Evolutionary conservation across 1,140 invertebrate genomes (phyloP).

Genomic region (Panonychus citri): DNA sequence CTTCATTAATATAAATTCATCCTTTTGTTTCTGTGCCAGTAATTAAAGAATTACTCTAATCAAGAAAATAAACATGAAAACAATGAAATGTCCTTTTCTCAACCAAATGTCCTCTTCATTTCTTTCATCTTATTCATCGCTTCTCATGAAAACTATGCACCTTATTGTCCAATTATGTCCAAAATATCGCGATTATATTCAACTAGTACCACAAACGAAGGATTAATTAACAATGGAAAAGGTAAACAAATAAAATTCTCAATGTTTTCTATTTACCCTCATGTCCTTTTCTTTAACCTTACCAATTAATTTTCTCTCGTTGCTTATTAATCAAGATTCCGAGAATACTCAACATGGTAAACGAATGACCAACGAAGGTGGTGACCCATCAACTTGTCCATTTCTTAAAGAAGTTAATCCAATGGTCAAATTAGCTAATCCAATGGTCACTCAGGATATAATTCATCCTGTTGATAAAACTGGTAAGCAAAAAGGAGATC

Average conservation of each 20-base stretch:
- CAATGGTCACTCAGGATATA: background rate
- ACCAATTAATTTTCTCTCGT: background rate
- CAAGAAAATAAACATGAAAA: background rate
- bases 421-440: background rate
- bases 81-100: constrained; percentile 8
- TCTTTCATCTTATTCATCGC: background rate
- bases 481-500: background rate
- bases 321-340: background rate
- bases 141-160: background rate
- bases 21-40: too few relatives aligned
- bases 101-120: constrained; percentile 5
- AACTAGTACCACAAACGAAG: background rate
- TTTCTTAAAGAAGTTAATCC: background rate
- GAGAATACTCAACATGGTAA: too few relatives aligned
- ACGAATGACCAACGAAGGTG: background rate
- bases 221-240: background rate
- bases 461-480: background rate
- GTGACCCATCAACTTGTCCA: background rate
- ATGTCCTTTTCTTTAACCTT: background rate
- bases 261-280: too few relatives aligned
- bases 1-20: too few relatives aligned
- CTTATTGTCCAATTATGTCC: constrained; percentile 7
- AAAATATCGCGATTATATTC: background rate
- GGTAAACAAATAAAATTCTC: background rate
- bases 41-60: background rate